phyloP scores from a whole-genome alignment of 53 echinoderm and acorn worm genomes.

The Paracentrotus lividus region DNA sequence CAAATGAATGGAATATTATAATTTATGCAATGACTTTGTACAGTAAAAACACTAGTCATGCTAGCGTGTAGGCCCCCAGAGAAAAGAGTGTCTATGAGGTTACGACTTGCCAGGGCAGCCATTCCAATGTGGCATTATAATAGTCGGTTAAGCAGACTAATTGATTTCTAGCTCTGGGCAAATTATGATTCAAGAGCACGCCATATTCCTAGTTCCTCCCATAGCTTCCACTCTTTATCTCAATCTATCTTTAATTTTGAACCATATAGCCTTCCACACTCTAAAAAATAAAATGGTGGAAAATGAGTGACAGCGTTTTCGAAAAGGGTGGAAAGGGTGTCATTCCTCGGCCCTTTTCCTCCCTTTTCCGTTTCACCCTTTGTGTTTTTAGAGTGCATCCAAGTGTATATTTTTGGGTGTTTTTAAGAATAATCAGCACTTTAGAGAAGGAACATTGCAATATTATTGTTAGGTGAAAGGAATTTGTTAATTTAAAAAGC shows the following conservation, averaged over 20 bases:
- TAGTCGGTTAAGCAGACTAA: slow-evolving; percentile 24
- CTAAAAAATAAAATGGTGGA: too few relatives aligned
- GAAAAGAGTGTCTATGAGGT: background rate
- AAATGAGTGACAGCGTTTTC: too few relatives aligned
- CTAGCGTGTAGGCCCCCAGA: background rate
- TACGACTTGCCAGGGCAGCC: background rate
- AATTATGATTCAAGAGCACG: slow-evolving; percentile 1
- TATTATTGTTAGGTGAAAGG: too few relatives aligned
- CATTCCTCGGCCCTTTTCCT: background rate
- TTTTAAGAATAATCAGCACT: too few relatives aligned
- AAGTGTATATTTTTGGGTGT: too few relatives aligned
- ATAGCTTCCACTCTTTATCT: too few relatives aligned
- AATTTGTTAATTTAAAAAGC: too few relatives aligned
- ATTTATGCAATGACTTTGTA: background rate
- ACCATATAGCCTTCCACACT: too few relatives aligned
- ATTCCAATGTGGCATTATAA: background rate
- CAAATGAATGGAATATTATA: background rate
- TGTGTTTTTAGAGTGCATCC: too few relatives aligned
- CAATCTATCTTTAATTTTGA: background rate
- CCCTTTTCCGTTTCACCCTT: background rate
- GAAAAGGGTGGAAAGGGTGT: too few relatives aligned
- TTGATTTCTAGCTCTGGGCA: slow-evolving; percentile 45
- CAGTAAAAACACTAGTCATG: background rate
- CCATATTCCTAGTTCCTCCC: too few relatives aligned
- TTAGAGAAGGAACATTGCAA: too few relatives aligned